A percentile compares a stretch with the other conserved stretches of the same genome.
Evolutionary conservation across 2,888 invertebrate genomes (phyloP).

Genomic region (Lottia gigantea): DNA sequence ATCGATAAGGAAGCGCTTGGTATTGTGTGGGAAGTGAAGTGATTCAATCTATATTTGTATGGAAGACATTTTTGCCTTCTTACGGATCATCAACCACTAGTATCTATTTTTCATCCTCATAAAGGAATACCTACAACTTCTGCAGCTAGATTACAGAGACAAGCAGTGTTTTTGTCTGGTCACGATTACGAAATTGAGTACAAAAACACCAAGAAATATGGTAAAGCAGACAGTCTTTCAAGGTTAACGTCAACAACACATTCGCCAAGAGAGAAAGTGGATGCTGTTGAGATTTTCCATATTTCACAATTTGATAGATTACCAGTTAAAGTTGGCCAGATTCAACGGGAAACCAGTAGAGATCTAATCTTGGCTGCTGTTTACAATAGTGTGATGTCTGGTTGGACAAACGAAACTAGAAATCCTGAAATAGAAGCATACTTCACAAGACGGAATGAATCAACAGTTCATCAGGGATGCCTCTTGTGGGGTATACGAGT

Average conservation of each 20-base stretch:
- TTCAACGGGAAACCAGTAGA: constrained; percentile 20
- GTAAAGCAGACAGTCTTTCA: too few species aligned
- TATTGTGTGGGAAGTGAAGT: constrained; percentile 64
- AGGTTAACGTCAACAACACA: too few species aligned
- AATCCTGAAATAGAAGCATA: constrained; percentile 20
- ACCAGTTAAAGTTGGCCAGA: constrained; percentile 20
- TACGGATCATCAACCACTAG: constrained; percentile 67
- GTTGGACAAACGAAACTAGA: constrained; percentile 20
- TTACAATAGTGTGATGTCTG: constrained; percentile 15
- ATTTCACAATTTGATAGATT: constrained; percentile 49
- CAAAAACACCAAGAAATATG: too few species aligned
- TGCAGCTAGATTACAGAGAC: constrained; percentile 51
- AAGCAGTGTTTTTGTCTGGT: constrained; percentile 50
- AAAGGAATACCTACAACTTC: constrained; percentile 45
- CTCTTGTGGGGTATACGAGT: constrained; percentile 39
- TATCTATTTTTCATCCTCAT: constrained; percentile 59
- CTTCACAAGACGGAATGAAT: constrained; percentile 23
- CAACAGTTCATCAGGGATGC: constrained; percentile 40
- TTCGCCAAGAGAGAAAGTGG: constrained; percentile 16
- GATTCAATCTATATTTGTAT: constrained; percentile 65
- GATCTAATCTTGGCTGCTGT: constrained; percentile 29
- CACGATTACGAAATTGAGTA: constrained; percentile 61
- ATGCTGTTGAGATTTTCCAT: constrained; percentile 21
- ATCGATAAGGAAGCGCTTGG: constrained; percentile 67
- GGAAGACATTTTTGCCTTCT: constrained; percentile 65